phyloP scores from a whole-genome alignment of 2,888 invertebrate genomes.

The Campopleginae sp. region DNA sequence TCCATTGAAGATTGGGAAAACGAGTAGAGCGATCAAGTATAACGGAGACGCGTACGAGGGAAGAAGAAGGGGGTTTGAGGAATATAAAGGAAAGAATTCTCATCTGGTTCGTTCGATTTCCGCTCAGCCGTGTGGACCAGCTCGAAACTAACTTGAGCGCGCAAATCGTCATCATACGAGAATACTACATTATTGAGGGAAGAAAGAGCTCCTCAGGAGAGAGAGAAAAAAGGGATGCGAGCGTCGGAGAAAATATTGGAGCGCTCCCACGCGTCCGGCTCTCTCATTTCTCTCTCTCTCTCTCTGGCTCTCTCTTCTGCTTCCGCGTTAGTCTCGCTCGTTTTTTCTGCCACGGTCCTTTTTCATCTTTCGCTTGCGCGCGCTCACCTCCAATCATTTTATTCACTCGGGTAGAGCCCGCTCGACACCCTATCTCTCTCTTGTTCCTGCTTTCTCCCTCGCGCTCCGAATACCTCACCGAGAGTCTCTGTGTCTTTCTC shows the following conservation, averaged over 20 bases:
- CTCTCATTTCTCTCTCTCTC: conserved; percentile 53
- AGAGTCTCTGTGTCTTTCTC: conserved; percentile 1
- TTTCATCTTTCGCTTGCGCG: conserved; percentile 4
- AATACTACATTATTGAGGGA: not conserved
- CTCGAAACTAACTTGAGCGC: conserved; percentile 73
- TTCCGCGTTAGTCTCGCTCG: conserved; percentile 42
- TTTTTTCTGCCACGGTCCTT: conserved; percentile 28
- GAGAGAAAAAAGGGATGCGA: conserved; percentile 21
- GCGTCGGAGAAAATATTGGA: conserved; percentile 67
- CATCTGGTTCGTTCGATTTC: conserved; percentile 69
- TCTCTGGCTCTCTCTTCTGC: conserved; percentile 2
- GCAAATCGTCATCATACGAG: conserved; percentile 71
- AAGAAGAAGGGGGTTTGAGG: conserved; percentile 14
- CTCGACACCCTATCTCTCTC: not conserved
- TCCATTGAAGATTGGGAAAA: no score
- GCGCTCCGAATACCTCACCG: not conserved
- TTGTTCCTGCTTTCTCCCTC: conserved; percentile 15
- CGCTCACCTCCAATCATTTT: conserved; percentile 8
- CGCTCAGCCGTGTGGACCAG: conserved; percentile 75
- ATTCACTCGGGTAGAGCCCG: conserved; percentile 6
- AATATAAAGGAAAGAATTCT: conserved; percentile 23
- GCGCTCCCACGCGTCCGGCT: conserved; percentile 80
- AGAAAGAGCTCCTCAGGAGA: not conserved
- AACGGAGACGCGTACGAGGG: not conserved
- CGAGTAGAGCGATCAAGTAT: no score